Percentiles rank a stretch among this genome's conserved stretches.
These are phyloP conservation scores for Platysteira castanea DNA, from an alignment of 2,113 vertebrate genomes.

Conservation along the genomic window DNA sequence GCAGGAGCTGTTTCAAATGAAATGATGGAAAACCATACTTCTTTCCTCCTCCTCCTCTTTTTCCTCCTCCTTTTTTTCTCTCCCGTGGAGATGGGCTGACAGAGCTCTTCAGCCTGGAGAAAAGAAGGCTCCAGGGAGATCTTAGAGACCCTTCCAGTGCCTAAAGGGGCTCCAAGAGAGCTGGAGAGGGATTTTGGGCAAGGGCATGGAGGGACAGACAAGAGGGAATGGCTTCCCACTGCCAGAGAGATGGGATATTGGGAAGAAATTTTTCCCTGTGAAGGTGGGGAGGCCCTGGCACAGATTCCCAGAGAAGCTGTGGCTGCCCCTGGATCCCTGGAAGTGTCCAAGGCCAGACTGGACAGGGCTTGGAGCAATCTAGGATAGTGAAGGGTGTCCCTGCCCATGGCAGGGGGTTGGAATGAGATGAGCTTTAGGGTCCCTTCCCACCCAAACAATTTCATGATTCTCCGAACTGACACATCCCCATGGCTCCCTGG, in stretches of 20 bases:
- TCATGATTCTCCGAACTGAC: neutral
- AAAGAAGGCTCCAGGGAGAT: neutral
- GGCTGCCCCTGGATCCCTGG: neutral
- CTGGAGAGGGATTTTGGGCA: neutral
- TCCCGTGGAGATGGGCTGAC: neutral
- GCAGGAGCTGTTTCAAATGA: neutral
- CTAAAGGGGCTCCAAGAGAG: neutral
- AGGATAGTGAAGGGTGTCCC: neutral
- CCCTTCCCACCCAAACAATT: neutral
- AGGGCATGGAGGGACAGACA: neutral
- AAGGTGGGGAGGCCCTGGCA: neutral
- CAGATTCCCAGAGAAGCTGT: neutral
- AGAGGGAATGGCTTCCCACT: neutral
- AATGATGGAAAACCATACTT: neutral
- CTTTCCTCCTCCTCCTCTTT: neutral
- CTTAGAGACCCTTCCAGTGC: neutral
- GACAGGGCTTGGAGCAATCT: fast-evolving
- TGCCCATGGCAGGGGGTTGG: neutral
- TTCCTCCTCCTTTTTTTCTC: neutral
- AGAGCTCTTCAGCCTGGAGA: neutral
- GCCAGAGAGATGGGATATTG: neutral
- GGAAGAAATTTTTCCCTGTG: neutral
- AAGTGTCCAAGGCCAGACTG: fast-evolving
- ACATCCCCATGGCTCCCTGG: neutral
- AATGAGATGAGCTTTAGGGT: neutral